Conservation (phyloP, 2,113 vertebrate genomes). For the Mus pahari region DNA sequence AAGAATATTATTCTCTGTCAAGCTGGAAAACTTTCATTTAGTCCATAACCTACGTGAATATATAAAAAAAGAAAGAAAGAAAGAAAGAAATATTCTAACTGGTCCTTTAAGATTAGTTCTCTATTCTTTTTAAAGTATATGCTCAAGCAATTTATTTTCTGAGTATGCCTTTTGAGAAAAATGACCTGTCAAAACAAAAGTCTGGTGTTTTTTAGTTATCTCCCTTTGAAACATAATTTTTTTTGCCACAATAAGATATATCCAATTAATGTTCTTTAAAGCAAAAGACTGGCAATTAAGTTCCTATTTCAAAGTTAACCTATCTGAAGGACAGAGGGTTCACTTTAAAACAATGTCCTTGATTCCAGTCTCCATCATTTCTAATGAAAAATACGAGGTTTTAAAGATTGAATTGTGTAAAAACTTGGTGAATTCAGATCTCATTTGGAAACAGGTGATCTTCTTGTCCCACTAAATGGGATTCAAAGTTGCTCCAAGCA, state of each 20-base stretch:
- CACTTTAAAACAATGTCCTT: slow-evolving; percentile 60
- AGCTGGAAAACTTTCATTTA: slow-evolving; percentile 81
- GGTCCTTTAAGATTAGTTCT: slow-evolving; percentile 81
- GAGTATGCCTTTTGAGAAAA: slow-evolving; percentile 77
- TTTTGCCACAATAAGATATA: slow-evolving; percentile 61
- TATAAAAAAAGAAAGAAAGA: neutral
- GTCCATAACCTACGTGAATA: slow-evolving; percentile 79
- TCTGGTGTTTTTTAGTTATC: slow-evolving; percentile 65
- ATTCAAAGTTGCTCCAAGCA: slow-evolving; percentile 42
- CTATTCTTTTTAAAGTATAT: slow-evolving; percentile 75
- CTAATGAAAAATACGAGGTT: slow-evolving; percentile 45
- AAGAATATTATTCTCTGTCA: slow-evolving; percentile 80
- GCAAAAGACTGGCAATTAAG: slow-evolving; percentile 61
- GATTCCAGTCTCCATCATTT: slow-evolving; percentile 30
- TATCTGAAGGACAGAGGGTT: slow-evolving; percentile 61
- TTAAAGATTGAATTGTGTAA: slow-evolving; percentile 65
- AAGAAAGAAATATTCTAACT: slow-evolving; percentile 84
- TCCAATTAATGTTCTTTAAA: slow-evolving; percentile 48
- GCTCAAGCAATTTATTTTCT: slow-evolving; percentile 69
- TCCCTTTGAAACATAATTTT: slow-evolving; percentile 70
- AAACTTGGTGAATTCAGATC: slow-evolving; percentile 58
- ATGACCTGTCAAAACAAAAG: slow-evolving; percentile 73
- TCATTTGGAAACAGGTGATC: slow-evolving; percentile 57
- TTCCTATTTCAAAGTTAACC: slow-evolving; percentile 66
- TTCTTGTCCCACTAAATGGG: slow-evolving; percentile 54